Conservation (phyloP, 2,888 invertebrate species). For the Panopea generosa region DNA sequence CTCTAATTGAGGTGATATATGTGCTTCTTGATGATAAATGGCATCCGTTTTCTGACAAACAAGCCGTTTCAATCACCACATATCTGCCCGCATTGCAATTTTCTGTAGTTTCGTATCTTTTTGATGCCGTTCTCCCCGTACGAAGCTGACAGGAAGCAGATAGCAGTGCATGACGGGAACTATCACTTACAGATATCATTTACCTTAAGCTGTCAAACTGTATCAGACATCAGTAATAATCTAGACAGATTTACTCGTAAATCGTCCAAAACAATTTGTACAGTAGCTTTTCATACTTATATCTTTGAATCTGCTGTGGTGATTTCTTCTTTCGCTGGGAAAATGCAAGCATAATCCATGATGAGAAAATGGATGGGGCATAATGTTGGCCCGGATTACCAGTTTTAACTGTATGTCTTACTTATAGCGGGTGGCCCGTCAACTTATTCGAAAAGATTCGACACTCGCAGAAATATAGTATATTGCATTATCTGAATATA, state of each 20-base stretch:
- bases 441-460: no score
- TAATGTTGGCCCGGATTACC: no score
- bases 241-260: slow-evolving; percentile 64
- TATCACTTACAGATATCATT: slow-evolving; percentile 64
- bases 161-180: slow-evolving; percentile 64
- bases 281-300: slow-evolving; percentile 16
- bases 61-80: slow-evolving; percentile 65
- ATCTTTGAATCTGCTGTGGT: no score
- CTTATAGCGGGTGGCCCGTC: no score
- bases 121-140: slow-evolving; percentile 35
- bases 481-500: no score
- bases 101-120: slow-evolving; percentile 58
- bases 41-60: slow-evolving; percentile 65
- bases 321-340: no score
- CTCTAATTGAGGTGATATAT: slow-evolving; percentile 67
- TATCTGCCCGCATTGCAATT: slow-evolving; percentile 57
- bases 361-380: no score
- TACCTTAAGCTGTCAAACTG: slow-evolving; percentile 56
- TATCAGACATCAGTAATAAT: slow-evolving; percentile 52
- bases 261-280: slow-evolving; percentile 67
- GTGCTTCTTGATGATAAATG: slow-evolving; percentile 58
- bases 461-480: no score
- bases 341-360: no score
- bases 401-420: no score
- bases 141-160: slow-evolving; percentile 62